Evolutionary conservation across 2,888 invertebrate species (phyloP).

Genomic region (Aporophyla lueneburgensis): DNA sequence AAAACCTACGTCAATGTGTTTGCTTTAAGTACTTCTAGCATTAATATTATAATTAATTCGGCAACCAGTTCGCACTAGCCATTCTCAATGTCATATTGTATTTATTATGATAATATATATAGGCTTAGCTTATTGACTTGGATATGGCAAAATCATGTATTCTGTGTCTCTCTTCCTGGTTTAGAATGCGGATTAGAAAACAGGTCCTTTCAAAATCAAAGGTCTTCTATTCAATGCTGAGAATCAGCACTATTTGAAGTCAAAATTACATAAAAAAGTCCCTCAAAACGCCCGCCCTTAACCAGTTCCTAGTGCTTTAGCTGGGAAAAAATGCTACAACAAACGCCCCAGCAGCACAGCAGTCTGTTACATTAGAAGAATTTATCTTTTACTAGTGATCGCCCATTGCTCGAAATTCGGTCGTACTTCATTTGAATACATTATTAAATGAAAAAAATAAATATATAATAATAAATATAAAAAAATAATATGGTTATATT

Average conservation of each 20-base stretch:
- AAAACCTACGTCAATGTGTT: constrained; percentile 25
- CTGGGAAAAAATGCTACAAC: not conserved
- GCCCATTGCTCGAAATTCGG: no score
- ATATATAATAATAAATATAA: no score
- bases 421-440: no score
- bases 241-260: no score
- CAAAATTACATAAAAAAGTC: no score
- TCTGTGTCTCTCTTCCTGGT: constrained; percentile 28
- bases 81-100: constrained; percentile 50
- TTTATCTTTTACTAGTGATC: not conserved
- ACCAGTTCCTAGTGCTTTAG: not conserved
- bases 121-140: constrained; percentile 26
- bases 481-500: no score
- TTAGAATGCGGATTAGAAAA: not conserved
- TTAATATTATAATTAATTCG: constrained; percentile 57
- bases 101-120: constrained; percentile 37
- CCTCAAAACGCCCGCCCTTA: not conserved
- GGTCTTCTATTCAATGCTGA: not conserved
- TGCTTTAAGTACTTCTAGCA: constrained; percentile 4
- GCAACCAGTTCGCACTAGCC: constrained; percentile 30
- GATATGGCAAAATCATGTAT: constrained; percentile 12
- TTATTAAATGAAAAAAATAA: no score
- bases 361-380: not conserved
- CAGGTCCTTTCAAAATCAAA: not conserved
- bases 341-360: not conserved